Evolutionary conservation across 2,113 vertebrate genomes (phyloP), one percentile per base, ranked within the genome.

Genomic region (Syrrhaptes paradoxus): DNA sequence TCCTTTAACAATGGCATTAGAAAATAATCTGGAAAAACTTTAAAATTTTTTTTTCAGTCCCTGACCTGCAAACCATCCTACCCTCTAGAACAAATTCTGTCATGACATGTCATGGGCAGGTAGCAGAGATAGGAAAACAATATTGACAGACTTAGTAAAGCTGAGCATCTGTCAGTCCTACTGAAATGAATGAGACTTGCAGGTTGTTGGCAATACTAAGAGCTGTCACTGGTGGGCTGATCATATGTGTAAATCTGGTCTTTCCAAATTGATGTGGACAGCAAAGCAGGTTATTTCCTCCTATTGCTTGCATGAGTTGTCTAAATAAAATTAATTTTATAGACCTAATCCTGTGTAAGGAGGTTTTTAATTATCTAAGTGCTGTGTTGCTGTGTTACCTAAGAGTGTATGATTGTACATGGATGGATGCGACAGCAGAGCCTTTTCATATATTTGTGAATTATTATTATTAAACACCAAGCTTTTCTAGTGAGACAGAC

Each of bases 321-420:
- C 72, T 93, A 80, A 91, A 57, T 34, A 92, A 71, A 85, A 91
- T 82, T 89, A 63, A 85, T 91, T 94, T 80, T 85, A 67, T 38
- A 86, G 78, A 55, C 29, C 26, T 93, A 93, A 94, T 94, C 48
- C 68, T 90, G 55, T 71, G 41, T 89, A 89, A 92, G 80, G 85
- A 94, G 93, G 77, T 57, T 92, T 88, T 83, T 83, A 85, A 86
- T 84, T 75, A 65, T 36, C 22, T 94, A 74, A 94, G 87, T 88
- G 85, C 71, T 74, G 2, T 8, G 55, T 83, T 91, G 63, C 78
- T 5, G 0, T 32, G 61, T 89, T 78, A 65, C 58, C 36, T 54
- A 55, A 76, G 51, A 63, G 61, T 8, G 8, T 71, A 34, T 0
- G 0, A 25, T 34, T 63, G 28, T 66, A 24, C 18, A 10, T 43